Percentiles rank a stretch among this genome's conserved stretches.
Evolutionary conservation across 2,113 vertebrate species (phyloP).

Genomic region (Murina feae): DNA sequence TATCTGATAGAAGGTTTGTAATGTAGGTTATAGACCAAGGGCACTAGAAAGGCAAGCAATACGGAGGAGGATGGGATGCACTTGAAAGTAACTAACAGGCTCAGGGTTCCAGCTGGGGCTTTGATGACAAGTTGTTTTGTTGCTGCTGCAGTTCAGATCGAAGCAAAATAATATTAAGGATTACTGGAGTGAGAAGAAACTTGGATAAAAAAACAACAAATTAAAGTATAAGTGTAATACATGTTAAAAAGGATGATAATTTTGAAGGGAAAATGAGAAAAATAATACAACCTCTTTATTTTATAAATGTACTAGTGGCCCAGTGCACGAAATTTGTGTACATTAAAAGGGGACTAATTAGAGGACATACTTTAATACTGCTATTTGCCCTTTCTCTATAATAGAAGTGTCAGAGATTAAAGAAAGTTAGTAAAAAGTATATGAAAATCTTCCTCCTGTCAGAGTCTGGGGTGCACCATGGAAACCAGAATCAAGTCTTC

Average conservation of each 20-base stretch:
- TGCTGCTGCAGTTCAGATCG: neutral
- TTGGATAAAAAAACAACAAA: neutral
- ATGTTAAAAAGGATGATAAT: neutral
- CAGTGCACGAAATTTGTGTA: too few relatives aligned
- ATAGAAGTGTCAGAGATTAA: too few relatives aligned
- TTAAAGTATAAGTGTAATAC: neutral
- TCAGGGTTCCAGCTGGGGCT: conserved; percentile 43
- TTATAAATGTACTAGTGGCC: neutral
- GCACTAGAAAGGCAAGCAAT: neutral
- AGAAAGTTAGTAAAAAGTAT: too few relatives aligned
- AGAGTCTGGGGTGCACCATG: too few relatives aligned
- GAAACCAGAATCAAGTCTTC: too few relatives aligned
- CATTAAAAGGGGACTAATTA: too few relatives aligned
- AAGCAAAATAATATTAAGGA: neutral
- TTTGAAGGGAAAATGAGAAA: neutral
- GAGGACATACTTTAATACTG: too few relatives aligned
- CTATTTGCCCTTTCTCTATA: too few relatives aligned
- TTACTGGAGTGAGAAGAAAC: neutral
- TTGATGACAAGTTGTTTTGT: neutral
- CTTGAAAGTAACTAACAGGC: conserved; percentile 26
- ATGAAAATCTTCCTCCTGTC: too few relatives aligned
- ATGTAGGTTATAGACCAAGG: conserved; percentile 39
- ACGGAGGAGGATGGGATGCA: neutral
- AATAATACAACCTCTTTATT: neutral
- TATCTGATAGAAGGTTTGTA: conserved; percentile 13